Base-by-base conservation (phyloP, 2,113 vertebrate genomes). In the Thinocorus orbignyianus region DNA sequence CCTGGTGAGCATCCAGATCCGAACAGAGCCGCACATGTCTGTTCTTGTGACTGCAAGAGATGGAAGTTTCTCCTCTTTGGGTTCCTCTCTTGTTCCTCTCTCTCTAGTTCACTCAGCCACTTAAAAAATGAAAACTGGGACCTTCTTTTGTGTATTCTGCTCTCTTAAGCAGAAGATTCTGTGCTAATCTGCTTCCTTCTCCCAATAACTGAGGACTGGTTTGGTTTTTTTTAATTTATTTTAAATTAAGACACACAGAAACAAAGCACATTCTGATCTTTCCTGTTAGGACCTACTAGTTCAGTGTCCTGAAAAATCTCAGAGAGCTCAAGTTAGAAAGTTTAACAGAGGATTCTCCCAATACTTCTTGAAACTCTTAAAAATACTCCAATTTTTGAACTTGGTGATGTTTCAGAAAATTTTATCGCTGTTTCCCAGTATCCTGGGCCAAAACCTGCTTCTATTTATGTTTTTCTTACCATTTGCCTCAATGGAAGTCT, bases 1-100 rank as follows among this genome's bases (percentile, higher is more conserved):
- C 81, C 91, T 89, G 81, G 88, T 94, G 93, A 93, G 79, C n/a
- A 76, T 96, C 81, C 95, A 85, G 81, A 92, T 96, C 97, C 85
- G 54, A 90, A 84, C 80, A 52, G 95, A 93, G 95, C 37, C 90
- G 77, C 58, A 93, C 86, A 97, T 88, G 92, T 76, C 65, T 80
- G 39, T 60, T 92, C 90, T 91, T 71, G 79, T 95, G 90, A 66
- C 51, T 91, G 52, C 23, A 89, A 88, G 83, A 72, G 30, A 94
- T 62, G 18, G 23, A 95, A 81, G 18, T 39, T 90, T 90, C 84
- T 89, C 82, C 65, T 95, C 72, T 94, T 60, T 96, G 74, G 69
- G 82, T 95, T 89, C 35, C 22, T 90, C 37, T 76, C 92, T 83
- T 46, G 82, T 95, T 86, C 35, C 22, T 90, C 37, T 76, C 92